These are phyloP conservation scores for Anas acuta DNA, from an alignment of 2,797 vertebrate species.

Conservation along the genomic window DNA sequence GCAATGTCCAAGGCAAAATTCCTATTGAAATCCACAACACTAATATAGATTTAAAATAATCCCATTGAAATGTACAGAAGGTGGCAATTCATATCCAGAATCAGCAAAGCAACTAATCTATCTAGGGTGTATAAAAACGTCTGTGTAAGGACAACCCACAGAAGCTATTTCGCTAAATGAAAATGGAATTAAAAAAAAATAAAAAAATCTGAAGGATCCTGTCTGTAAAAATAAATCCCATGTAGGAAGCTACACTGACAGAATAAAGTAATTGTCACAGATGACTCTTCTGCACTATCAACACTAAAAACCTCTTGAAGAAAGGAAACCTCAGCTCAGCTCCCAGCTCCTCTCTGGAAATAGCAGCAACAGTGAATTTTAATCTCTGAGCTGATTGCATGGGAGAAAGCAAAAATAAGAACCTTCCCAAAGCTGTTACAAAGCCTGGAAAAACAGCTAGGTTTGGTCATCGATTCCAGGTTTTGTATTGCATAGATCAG, in stretches of 20 bases:
- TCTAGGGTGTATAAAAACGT: neutral
- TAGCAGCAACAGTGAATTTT: slow-evolving; percentile 39
- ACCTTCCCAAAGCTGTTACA: slow-evolving; percentile 4
- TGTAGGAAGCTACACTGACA: slow-evolving; percentile 51
- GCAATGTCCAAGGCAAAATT: neutral
- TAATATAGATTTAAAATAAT: neutral
- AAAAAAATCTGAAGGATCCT: slow-evolving; percentile 22
- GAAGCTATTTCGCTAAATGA: slow-evolving; percentile 35
- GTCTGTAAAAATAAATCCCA: slow-evolving; percentile 61
- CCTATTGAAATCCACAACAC: neutral
- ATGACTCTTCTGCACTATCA: slow-evolving; percentile 26
- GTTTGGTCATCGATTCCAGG: neutral
- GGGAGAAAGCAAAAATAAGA: slow-evolving; percentile 38
- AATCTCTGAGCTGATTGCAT: neutral
- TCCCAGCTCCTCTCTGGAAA: slow-evolving; percentile 24
- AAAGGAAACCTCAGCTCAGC: slow-evolving; percentile 31
- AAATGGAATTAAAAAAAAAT: slow-evolving; percentile 11
- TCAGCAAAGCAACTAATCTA: neutral
- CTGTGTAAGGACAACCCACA: slow-evolving; percentile 24
- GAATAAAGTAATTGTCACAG: slow-evolving; percentile 35
- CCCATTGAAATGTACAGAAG: neutral
- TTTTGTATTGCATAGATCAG: neutral
- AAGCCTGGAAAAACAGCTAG: slow-evolving; percentile 1
- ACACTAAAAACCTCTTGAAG: slow-evolving; percentile 20
- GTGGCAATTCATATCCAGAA: neutral